phyloP scores from a whole-genome alignment of 2,797 vertebrate species.

The Pangasius mekongensis region DNA sequence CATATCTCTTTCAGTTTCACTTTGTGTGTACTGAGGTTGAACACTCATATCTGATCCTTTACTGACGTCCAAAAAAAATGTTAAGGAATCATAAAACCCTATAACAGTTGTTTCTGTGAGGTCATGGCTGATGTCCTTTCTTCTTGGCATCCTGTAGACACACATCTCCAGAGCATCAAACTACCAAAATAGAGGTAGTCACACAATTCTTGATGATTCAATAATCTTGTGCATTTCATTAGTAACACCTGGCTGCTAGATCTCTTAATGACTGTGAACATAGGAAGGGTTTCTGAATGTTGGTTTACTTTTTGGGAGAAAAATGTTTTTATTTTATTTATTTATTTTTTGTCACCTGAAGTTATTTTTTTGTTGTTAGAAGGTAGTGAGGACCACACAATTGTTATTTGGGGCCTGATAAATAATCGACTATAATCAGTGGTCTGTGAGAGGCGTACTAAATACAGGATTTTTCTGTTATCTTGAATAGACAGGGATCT shows the following conservation, averaged over 20 bases:
- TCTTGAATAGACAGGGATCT: not conserved
- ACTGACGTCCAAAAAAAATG: not conserved
- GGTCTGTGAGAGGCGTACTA: not conserved
- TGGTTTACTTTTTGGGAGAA: not conserved
- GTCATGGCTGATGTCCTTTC: not conserved
- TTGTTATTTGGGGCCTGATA: too few relatives aligned
- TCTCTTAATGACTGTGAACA: too few relatives aligned
- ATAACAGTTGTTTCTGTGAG: not conserved
- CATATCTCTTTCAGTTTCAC: conserved; percentile 44
- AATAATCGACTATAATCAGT: not conserved
- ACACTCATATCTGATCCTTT: conserved; percentile 1
- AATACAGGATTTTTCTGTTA: not conserved
- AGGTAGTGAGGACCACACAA: not conserved
- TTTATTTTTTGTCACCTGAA: too few relatives aligned
- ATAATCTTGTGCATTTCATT: not conserved
- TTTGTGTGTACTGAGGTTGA: conserved; percentile 12
- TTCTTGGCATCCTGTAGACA: not conserved
- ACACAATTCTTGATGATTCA: not conserved
- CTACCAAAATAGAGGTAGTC: not conserved
- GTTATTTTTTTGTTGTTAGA: not conserved
- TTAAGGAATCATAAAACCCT: not conserved
- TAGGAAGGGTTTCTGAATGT: not conserved
- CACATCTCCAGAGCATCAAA: not conserved
- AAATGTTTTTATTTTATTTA: too few relatives aligned
- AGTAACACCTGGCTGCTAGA: not conserved